These are phyloP conservation scores for Aradophagus sp. DNA, from an alignment of 1,140 invertebrate species.

Conservation along the genomic window DNA sequence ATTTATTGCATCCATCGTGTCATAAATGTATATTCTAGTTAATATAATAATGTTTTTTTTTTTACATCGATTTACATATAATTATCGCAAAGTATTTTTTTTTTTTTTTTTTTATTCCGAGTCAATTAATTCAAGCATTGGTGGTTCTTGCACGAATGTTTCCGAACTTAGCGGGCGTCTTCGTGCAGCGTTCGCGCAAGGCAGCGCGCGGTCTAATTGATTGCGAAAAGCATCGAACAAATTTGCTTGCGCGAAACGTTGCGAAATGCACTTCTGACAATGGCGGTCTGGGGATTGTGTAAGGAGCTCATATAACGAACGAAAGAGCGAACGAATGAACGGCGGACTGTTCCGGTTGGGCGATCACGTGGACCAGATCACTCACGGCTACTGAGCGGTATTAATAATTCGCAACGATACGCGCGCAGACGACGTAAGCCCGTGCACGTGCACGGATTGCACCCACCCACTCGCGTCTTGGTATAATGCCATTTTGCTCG, in stretches of 20 bases:
- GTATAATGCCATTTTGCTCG: slow-evolving; percentile 44
- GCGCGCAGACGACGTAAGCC: slow-evolving; percentile 1
- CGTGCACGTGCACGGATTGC: slow-evolving; percentile 21
- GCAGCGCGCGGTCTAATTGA: slow-evolving; percentile 9
- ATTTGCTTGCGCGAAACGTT: slow-evolving; percentile 8
- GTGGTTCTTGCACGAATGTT: too few species aligned
- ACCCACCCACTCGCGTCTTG: slow-evolving; percentile 31
- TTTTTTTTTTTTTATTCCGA: too few species aligned
- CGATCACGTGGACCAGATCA: slow-evolving; percentile 47
- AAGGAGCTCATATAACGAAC: slow-evolving; percentile 43
- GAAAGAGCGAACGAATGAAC: too few species aligned
- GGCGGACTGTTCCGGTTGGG: slow-evolving; percentile 35
- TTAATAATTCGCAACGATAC: slow-evolving; percentile 39
- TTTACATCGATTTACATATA: too few species aligned
- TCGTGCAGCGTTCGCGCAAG: too few species aligned
- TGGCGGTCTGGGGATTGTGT: slow-evolving; percentile 25
- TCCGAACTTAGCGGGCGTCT: too few species aligned
- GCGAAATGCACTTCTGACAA: slow-evolving; percentile 25
- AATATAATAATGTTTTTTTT: too few species aligned
- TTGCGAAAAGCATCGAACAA: slow-evolving; percentile 14
- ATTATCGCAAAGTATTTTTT: too few species aligned
- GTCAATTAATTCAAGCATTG: too few species aligned
- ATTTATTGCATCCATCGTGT: too few species aligned
- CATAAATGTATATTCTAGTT: too few species aligned
- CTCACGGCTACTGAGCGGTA: slow-evolving; percentile 35